Evolutionary conservation across 2,888 invertebrate species (phyloP).

Genomic region (Leptopilina drosophilae): DNA sequence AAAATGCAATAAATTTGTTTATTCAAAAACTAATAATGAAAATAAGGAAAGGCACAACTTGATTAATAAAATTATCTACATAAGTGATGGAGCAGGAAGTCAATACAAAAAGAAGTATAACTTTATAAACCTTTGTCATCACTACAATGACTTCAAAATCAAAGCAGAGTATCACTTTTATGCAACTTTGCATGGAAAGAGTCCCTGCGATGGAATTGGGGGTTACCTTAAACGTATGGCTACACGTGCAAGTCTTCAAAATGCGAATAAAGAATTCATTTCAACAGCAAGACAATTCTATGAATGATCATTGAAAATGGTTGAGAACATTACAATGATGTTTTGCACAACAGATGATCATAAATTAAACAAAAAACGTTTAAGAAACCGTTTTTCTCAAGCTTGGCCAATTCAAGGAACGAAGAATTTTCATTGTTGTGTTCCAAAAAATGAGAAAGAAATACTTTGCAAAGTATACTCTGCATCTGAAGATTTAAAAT

Average conservation of each 20-base stretch:
- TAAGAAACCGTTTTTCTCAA: neutral
- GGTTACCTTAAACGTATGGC: neutral
- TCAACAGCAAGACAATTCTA: neutral
- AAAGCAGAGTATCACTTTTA: neutral
- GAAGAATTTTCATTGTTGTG: neutral
- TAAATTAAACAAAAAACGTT: neutral
- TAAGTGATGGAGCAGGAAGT: neutral
- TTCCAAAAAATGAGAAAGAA: neutral
- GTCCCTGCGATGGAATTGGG: neutral
- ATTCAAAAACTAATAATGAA: neutral
- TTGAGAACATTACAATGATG: neutral
- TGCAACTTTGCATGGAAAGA: neutral
- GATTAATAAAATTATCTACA: neutral
- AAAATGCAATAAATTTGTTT: neutral
- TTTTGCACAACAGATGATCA: neutral
- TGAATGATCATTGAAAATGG: neutral
- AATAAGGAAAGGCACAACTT: neutral
- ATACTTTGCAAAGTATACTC: neutral
- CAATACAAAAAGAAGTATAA: neutral
- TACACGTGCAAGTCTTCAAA: neutral
- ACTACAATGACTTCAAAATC: neutral
- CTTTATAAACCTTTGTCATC: neutral
- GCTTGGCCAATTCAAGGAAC: neutral
- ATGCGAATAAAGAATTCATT: neutral
- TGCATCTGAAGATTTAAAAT: neutral